These are phyloP conservation scores for Stictocephala bisonia DNA, from an alignment of 2,888 invertebrate genomes.

Conservation along the genomic window DNA sequence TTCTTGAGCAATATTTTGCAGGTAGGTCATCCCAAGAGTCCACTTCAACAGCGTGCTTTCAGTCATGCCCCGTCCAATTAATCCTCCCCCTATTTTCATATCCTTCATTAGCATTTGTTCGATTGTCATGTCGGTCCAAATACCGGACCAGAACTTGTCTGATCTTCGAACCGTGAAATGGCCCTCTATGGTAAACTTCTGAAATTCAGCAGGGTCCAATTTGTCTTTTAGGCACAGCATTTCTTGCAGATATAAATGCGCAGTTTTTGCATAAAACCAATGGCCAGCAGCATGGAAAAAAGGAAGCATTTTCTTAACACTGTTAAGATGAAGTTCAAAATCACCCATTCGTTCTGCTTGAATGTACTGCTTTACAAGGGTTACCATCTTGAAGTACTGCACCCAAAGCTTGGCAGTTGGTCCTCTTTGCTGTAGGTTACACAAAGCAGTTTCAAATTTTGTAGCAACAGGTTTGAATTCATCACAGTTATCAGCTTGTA, in stretches of 20 bases:
- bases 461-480: conserved; percentile 5
- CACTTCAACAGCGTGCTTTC: conserved; percentile 43
- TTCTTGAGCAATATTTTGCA: conserved; percentile 38
- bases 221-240: conserved; percentile 39
- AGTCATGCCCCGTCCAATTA: conserved; percentile 50
- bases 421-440: conserved; percentile 6
- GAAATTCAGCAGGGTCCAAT: conserved; percentile 38
- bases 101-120: conserved; percentile 61
- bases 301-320: conserved; percentile 52
- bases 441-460: conserved; percentile 6
- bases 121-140: conserved; percentile 56
- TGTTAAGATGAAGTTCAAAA: conserved; percentile 51
- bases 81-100: conserved; percentile 59
- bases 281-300: conserved; percentile 57
- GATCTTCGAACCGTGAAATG: conserved; percentile 49
- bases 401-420: conserved; percentile 38
- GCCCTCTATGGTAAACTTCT: conserved; percentile 36
- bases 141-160: conserved; percentile 48
- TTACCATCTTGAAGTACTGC: conserved; percentile 36
- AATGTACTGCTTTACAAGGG: conserved; percentile 30
- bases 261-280: conserved; percentile 55
- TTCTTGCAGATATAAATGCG: conserved; percentile 55
- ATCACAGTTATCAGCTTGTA: too few species aligned
- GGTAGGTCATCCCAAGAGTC: conserved; percentile 36
- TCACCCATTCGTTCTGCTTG: conserved; percentile 50